Percentiles rank a stretch among this genome's conserved stretches.
Evolutionary conservation across 2,113 vertebrate species (phyloP).

Genomic region (Siphamia tubifer): DNA sequence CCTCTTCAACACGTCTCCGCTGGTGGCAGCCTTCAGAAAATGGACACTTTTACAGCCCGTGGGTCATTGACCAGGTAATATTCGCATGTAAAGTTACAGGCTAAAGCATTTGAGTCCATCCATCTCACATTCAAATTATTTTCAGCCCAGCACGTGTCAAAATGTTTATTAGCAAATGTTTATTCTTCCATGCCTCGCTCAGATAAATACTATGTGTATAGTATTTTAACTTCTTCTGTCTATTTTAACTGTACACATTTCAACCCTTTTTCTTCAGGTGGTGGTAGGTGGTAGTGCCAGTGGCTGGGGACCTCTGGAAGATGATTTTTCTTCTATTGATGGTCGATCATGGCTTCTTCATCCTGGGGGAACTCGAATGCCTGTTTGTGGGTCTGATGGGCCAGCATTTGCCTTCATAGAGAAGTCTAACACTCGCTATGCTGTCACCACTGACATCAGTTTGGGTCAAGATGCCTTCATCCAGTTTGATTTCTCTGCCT

Average conservation of each 20-base stretch:
- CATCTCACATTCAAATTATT: background rate
- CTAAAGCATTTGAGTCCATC: background rate
- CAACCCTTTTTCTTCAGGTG: constrained; percentile 77
- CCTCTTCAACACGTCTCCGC: constrained; percentile 87
- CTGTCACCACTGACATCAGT: constrained; percentile 93
- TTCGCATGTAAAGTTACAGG: background rate
- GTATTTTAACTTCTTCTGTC: background rate
- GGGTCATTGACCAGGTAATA: constrained; percentile 89
- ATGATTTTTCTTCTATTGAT: constrained; percentile 91
- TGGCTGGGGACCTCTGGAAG: constrained; percentile 93
- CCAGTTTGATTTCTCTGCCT: constrained; percentile 97
- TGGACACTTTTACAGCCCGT: constrained; percentile 95
- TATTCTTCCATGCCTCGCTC: background rate
- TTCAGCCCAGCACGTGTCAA: background rate
- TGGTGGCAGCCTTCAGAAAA: constrained; percentile 98
- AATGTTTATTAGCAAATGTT: too few relatives aligned
- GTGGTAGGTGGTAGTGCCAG: constrained; percentile 97
- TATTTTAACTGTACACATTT: background rate
- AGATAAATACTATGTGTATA: background rate
- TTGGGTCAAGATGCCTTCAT: constrained; percentile 94
- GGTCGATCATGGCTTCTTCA: constrained; percentile 96
- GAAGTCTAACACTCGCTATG: constrained; percentile 96
- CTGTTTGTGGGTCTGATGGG: constrained; percentile 93
- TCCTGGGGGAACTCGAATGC: constrained; percentile 95
- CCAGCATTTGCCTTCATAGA: constrained; percentile 97